Percentiles rank a stretch among this genome's conserved stretches.
Conservation (phyloP, 2,797 vertebrate genomes). For the Xenops minutus region DNA sequence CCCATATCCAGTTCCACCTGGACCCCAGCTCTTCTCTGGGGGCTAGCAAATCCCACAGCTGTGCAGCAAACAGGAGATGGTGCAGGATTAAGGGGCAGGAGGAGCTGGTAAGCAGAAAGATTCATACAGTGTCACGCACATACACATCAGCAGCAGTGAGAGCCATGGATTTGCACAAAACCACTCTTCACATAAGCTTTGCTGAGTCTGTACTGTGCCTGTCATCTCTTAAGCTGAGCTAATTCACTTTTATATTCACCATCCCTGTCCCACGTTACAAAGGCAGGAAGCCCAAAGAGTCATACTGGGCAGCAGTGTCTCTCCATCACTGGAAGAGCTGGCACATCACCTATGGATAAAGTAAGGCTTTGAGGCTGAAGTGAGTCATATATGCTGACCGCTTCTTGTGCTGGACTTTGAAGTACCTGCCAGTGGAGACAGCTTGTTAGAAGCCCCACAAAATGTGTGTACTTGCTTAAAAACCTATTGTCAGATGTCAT, state of each 20-base stretch:
- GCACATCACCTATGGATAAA: not conserved
- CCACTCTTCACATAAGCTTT: not conserved
- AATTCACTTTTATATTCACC: not conserved
- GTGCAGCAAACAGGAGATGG: not conserved
- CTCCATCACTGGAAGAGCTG: not conserved
- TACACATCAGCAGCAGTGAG: not conserved
- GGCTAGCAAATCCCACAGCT: not conserved
- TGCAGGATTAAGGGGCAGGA: not conserved
- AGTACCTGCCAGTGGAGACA: not conserved
- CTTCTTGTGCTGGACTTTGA: not conserved
- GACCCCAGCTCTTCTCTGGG: not conserved
- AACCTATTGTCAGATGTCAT: not conserved
- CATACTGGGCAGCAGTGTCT: not conserved
- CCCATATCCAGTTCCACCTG: not conserved
- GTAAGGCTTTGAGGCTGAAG: not conserved
- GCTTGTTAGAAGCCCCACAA: not conserved
- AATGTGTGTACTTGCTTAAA: not conserved
- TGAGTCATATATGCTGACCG: not conserved
- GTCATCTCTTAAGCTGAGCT: not conserved
- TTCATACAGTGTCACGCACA: not conserved
- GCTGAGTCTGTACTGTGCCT: not conserved
- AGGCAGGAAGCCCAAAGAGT: not conserved
- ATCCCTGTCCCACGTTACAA: not conserved
- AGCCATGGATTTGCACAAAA: not conserved
- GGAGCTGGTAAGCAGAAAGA: not conserved